Base-by-base conservation (phyloP, 2,113 vertebrate genomes). In the Excalfactoria chinensis region DNA sequence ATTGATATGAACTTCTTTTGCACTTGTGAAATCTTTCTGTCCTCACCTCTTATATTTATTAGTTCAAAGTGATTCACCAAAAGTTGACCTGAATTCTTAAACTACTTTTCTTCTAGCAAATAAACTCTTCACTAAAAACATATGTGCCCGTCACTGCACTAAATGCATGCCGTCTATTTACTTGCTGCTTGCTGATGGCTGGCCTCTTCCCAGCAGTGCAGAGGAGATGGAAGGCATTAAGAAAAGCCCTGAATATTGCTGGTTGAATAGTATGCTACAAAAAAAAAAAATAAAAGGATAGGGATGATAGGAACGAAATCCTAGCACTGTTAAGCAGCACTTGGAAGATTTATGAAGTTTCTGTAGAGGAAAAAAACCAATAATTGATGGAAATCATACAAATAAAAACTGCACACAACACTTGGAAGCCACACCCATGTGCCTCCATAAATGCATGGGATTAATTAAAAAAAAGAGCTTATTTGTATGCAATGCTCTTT, bases 81-180 rank as follows among this genome's bases (percentile, higher is more conserved):
- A 95, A 91, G 49, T 70, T 94, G 88, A 95, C 82, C 82, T 80
- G 89, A 91, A 80, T 93, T 88, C 46, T 95, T 72, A 80, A 91
- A 86, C 92, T 56, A 63, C 78, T 74, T 94, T 89, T 94, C 79
- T 93, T 89, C 78, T 83, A 64, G 85, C 82, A 86, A 95, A 93
- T 95, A 91, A 96, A 93, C 71, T 89, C 82, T 93, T 94, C 93
- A 93, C 75, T 96, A 79, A 56, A 96, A 95, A 88, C 94, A 95
- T 79, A 91, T 95, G 95, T 88, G 94, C 71, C 68, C 7, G 1
- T 89, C 90, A 77, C 63, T 75, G 23, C 41, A 30, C 63, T 88
- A 85, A 93, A 91, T 80, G 49, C 37, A 49, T 26, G 43, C 71
- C 70, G 81, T 41, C 84, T 90, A 63, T 94, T 93, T 93, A 58